These are phyloP conservation scores for Drosophila carrolli DNA, from an alignment of 1,140 invertebrate genomes.

Conservation along the genomic window DNA sequence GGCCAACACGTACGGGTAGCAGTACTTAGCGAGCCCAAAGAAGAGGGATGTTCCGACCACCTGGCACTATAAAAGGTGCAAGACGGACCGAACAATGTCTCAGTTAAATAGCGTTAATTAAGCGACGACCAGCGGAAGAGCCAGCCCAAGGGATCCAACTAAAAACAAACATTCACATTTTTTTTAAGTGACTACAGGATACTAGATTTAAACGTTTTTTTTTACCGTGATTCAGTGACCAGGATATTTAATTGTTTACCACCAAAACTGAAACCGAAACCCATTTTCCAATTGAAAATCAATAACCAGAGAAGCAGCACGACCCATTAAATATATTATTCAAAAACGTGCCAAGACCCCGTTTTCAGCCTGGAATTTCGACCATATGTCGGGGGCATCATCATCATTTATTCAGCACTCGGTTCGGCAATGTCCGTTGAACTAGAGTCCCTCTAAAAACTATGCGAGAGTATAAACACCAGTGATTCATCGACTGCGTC, in stretches of 20 bases:
- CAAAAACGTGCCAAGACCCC: constrained; percentile 42
- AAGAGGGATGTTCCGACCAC: constrained; percentile 39
- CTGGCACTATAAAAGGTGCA: constrained; percentile 74
- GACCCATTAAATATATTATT: constrained; percentile 46
- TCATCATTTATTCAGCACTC: constrained; percentile 65
- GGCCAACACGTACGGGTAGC: constrained; percentile 5
- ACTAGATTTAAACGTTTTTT: neutral
- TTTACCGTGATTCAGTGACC: constrained; percentile 15
- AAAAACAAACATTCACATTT: constrained; percentile 1
- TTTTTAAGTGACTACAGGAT: constrained; percentile 12
- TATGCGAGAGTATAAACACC: too few relatives aligned
- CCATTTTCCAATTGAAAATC: constrained; percentile 45
- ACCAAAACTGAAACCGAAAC: neutral
- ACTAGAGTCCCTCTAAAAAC: constrained; percentile 1
- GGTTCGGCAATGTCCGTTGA: constrained; percentile 20
- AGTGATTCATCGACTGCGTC: constrained; percentile 16
- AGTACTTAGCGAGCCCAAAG: constrained; percentile 7
- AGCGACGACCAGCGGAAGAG: constrained; percentile 40
- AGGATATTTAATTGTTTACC: constrained; percentile 13
- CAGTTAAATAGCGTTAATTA: constrained; percentile 80
- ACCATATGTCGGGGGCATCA: constrained; percentile 60
- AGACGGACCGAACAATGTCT: constrained; percentile 64
- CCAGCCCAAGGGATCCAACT: constrained; percentile 7
- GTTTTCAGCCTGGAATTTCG: constrained; percentile 41
- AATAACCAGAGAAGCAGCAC: constrained; percentile 11